Base-by-base conservation (phyloP, 2,888 invertebrate species). In the Tanytarsus gracilentus region DNA sequence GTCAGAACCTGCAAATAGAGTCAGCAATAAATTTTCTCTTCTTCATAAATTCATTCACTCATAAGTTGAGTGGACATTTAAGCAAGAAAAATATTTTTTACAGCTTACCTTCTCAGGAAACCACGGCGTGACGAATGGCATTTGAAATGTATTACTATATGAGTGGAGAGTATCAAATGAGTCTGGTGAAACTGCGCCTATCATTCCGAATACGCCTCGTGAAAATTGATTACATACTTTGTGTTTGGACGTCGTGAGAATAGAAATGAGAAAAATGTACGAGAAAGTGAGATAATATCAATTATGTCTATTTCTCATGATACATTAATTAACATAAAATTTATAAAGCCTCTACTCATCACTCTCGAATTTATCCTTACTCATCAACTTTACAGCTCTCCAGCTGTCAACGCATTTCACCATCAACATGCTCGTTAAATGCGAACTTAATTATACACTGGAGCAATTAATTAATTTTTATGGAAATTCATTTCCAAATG, bases 161-260 rank as follows among this genome's bases (percentile, higher is more conserved):
- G 93, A 93, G 72, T 93, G 92, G 56, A 94, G 79, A 4, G 92
- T 93, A 75, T 93, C 92, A 72, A 93, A 94, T n/a, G 92, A 92
- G 70, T 92, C 92, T 36, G 92, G 90, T 58, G 89, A 88, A 48
- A 93, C 92, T 8, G 92, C 91, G 6, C 92, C 92, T 66, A 94
- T 75, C 88, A 94, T 88, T 1, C 91, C 86, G 69, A 85, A 89
- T 59, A 94, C 91, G 40, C 93, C 93, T 64, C 90, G 79, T 49
- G 86, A 86, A 72, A 93, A 91, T 73, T 92, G 92, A 73, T 84
- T 88, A 76, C 93, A 93, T 70, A 93, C 93, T 93, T n/a, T 44
- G 44, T 44, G 11, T 9, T 4, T 80, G 50, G 76, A 75, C 9
- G n/a, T 36, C 14, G 4, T 11, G 16, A 36, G 16, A n/a, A 36